Conservation (phyloP, 1,140 invertebrate species). For the Temnothorax longispinosus region DNA sequence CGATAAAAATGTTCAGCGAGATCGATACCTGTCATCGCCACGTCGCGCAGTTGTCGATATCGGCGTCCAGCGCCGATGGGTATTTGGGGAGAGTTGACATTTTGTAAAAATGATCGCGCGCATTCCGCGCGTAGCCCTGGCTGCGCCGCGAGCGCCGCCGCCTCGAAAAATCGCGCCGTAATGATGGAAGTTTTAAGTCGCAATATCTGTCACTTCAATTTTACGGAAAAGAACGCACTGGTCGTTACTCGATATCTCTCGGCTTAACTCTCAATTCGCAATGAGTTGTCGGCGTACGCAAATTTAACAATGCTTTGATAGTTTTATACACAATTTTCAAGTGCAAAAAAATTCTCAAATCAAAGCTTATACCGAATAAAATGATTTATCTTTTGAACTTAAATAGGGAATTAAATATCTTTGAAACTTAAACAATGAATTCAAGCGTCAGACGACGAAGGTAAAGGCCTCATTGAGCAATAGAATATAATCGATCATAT, state of each 20-base stretch:
- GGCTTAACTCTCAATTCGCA: neutral
- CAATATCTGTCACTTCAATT: neutral
- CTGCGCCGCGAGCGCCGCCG: neutral
- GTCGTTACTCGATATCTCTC: neutral
- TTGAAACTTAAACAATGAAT: neutral
- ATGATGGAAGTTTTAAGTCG: slow-evolving; percentile 30
- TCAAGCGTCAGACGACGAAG: neutral
- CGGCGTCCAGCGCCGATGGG: slow-evolving; percentile 25
- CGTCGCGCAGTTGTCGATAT: slow-evolving; percentile 49
- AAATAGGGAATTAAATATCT: no score
- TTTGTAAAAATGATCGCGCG: slow-evolving; percentile 52
- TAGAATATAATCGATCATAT: neutral
- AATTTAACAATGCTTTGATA: neutral
- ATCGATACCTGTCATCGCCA: slow-evolving; percentile 60
- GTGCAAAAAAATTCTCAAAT: neutral
- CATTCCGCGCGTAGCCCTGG: slow-evolving; percentile 1
- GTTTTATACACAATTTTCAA: neutral
- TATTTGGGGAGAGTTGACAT: slow-evolving; percentile 47
- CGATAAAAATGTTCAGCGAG: slow-evolving; percentile 63
- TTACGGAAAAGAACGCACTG: neutral
- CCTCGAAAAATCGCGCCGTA: slow-evolving; percentile 13
- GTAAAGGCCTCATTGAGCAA: neutral
- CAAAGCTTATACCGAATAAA: neutral
- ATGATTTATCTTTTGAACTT: neutral
- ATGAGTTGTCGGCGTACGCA: no score